Evolutionary conservation across 64 coral and sea anemone species (phyloP).

Genomic region (Montipora capricornis): DNA sequence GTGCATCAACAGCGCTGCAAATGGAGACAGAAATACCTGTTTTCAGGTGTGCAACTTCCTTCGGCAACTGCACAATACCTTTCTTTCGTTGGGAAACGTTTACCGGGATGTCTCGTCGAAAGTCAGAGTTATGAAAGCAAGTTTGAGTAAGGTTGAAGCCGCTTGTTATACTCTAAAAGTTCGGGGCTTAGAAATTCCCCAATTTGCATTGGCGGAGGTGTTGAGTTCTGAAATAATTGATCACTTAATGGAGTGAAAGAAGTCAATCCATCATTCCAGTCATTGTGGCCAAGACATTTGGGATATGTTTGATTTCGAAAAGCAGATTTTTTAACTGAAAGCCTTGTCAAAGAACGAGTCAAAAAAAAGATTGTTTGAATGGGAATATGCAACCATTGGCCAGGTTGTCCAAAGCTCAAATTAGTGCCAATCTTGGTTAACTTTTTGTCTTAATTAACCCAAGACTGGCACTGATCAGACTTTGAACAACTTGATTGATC

Average conservation of each 20-base stretch:
- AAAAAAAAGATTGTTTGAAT: too few species aligned
- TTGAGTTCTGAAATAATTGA: conserved; percentile 23
- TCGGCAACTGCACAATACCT: conserved; percentile 67
- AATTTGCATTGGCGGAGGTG: conserved; percentile 79
- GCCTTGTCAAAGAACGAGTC: too few species aligned
- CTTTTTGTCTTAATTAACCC: too few species aligned
- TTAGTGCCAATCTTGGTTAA: too few species aligned
- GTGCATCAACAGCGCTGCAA: conserved; percentile 90
- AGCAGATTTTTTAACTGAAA: too few species aligned
- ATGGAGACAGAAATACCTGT: conserved; percentile 75
- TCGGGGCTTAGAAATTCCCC: conserved; percentile 90
- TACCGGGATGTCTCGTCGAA: conserved; percentile 78
- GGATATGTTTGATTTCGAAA: too few species aligned
- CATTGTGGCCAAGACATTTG: too few species aligned
- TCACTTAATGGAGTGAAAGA: neutral
- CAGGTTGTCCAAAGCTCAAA: too few species aligned
- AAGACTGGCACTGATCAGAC: too few species aligned
- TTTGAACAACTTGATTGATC: too few species aligned
- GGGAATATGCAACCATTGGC: too few species aligned
- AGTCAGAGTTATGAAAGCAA: conserved; percentile 77
- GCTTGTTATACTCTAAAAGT: conserved; percentile 94
- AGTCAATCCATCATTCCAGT: neutral
- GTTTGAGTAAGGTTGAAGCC: conserved; percentile 86
- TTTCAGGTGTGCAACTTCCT: conserved; percentile 81
- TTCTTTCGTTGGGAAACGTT: conserved; percentile 70